Evolutionary conservation across 2,113 vertebrate species (phyloP), one percentile per base, ranked within the genome.

Genomic region (Nyctibius bracteatus): DNA sequence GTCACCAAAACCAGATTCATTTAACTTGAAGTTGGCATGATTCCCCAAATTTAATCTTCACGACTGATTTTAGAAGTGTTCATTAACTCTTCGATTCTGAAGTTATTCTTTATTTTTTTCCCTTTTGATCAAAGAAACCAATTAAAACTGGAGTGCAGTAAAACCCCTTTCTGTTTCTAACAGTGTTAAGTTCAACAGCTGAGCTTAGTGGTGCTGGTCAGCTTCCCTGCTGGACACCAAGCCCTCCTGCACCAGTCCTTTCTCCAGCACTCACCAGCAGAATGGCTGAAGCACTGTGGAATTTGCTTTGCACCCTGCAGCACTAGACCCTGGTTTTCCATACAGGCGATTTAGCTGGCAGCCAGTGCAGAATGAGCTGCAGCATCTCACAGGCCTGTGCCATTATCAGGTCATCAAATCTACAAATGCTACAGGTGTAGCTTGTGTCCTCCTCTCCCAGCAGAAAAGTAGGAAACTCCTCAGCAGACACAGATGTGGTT

Each of bases 391-490:
- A 84, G 57, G n/a, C 73, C 54, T 12, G 10, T 12, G 35, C 31
- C 6, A 0, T 8, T 51, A 31, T 51, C 18, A 3, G 62, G 24
- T 23, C 67, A 33, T 20, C n/a, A n/a, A 1, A 31, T 30, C 37
- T 68, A 4, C 22, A 61, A 14, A 6, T 16, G 30, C 49, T 86
- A 47, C 81, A 72, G 77, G 12, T 0, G 0, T n/a, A 78, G 28
- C 54, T 63, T 41, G 20, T 30, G 10, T 46, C 28, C 33, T 91
- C n/a, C 23, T 24, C 12, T 81, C 11, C 39, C 47, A 46, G 52
- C 9, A 58, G 27, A 35, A 41, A 44, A 80, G 0, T 6, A 28
- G 51, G 46, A 33, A 41, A 31, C 30, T 39, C 15, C 7, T 22
- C 17, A 30, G 14, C 39, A 67, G n/a, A 12, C 55, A 17, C 31